Evolutionary conservation across 2,113 vertebrate species (phyloP), one percentile per base, ranked within the genome.

Genomic region (Dromas ardeola): DNA sequence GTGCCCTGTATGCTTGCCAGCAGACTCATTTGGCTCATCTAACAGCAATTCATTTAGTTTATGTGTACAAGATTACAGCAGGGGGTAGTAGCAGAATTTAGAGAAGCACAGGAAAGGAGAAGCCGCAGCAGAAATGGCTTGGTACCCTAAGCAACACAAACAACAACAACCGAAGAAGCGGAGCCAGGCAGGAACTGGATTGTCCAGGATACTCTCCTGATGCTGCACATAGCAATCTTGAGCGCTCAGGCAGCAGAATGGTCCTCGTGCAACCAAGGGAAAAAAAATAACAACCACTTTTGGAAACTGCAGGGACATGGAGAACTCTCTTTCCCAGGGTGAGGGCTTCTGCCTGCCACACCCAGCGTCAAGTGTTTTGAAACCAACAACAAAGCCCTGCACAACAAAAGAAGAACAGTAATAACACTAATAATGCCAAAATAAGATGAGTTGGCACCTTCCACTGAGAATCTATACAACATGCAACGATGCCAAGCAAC

Each of bases 111-210:
- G 80, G 43, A 65, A 87, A 49, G 52, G 77, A 96, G 84, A 95
- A 93, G 66, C 81, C 5, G 7, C 45, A 50, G 70, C 81, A 10
- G 74, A 85, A 91, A 78, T 1, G 2, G 38, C 91, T 96, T 96
- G 87, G 94, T 97, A 96, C 95, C 94, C 97, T 97, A 95, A 97
- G 96, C 96, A 97, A 97, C 95, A 97, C 91, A 96, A 97, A 96
- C 95, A 97, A 96, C 96, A 97, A 95, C 95, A 97, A 86, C 25
- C 4, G 8, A 81, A 53, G 91, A 93, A 94, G 59, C 3, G 0
- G 79, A 97, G 93, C 94, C 95, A 97, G 93, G 81, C 81, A 85
- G 71, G 87, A 95, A 43, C 1, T 88, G 89, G 71, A 20, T 22
- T 86, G 91, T 94, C 78, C 91, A 93, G 95, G 81, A 84, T 40